Conservation (phyloP, 2,113 vertebrate species). For the Lophura nycthemera region DNA sequence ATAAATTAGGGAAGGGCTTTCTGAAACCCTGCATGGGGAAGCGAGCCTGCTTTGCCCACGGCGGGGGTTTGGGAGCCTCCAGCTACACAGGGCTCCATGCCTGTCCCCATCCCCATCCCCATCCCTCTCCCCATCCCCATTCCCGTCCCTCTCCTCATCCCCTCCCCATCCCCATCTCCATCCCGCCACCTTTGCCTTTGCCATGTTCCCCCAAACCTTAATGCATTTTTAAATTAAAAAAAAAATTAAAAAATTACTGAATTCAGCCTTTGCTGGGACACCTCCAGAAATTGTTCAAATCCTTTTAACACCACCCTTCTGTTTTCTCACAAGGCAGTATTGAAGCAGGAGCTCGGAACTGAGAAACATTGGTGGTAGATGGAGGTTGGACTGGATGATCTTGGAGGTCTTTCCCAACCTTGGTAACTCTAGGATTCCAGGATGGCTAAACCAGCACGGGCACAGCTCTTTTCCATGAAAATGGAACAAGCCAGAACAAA, state of each 20-base stretch:
- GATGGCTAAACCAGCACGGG: background rate
- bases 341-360: accelerated
- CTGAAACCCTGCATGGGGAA: accelerated
- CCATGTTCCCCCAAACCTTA: background rate
- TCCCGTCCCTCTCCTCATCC: background rate
- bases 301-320: background rate
- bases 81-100: background rate
- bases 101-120: background rate
- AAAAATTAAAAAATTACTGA: accelerated
- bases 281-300: background rate
- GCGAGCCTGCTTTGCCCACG: background rate
- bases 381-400: too few species aligned
- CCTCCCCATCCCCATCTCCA: background rate
- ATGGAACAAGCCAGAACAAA: accelerated
- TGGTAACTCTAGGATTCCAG: too few species aligned
- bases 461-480: background rate
- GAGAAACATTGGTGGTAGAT: too few species aligned
- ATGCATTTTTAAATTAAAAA: background rate
- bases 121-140: background rate
- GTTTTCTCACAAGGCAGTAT: accelerated
- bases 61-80: background rate
- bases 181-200: background rate
- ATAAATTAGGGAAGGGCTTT: background rate
- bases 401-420: too few species aligned
- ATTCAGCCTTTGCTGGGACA: background rate